Evolutionary conservation across 2,888 invertebrate genomes (phyloP), one percentile per base, ranked within the genome.

Genomic region (Anodontia alba): DNA sequence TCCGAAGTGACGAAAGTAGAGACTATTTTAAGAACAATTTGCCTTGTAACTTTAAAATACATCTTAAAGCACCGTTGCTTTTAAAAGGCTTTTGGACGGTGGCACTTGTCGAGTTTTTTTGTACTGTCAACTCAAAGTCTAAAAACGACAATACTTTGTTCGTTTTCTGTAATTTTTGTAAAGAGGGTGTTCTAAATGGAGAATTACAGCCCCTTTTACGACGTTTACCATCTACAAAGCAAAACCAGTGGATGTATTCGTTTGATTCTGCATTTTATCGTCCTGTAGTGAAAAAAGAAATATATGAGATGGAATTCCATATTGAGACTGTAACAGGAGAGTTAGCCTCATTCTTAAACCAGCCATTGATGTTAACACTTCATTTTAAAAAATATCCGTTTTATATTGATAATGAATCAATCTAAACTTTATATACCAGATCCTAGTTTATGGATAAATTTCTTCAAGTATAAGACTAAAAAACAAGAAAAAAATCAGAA

Each of bases 361-460:
- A 31, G 10, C 33, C 62, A 1, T 3, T 62, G 15, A 3, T 3
- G 5, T 3, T 62, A 15, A 17, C 3, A 23, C 62, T 62, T 33
- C 62, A 62, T 33, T 62, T 62, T 33, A 62, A 62, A 20, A 31
- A 3, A 3, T 62, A 62, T 62, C 62, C 62, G n/a, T 62, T 33
- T 62, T 33, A 3, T 33, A 10, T 31, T 31, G n/a, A 8, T 54
- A 8, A 57, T 57, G 57, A 26, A 57, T 10, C 10, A 2, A 23
- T 57, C 57, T 8, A n/a, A 26, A 26, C 12, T 57, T 5, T 57
- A 57, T 12, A 26, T 57, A 26, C 57, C 57, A 3, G 26, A 57
- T 57, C 26, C 57, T 8, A 26, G 26, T 7, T 26, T 23, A 23
- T 57, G 23, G 57, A 29, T 57, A 8, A 26, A 26, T 57, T 57